Base-by-base conservation (phyloP, 2,888 invertebrate genomes). In the Alentia gelatinosa region DNA sequence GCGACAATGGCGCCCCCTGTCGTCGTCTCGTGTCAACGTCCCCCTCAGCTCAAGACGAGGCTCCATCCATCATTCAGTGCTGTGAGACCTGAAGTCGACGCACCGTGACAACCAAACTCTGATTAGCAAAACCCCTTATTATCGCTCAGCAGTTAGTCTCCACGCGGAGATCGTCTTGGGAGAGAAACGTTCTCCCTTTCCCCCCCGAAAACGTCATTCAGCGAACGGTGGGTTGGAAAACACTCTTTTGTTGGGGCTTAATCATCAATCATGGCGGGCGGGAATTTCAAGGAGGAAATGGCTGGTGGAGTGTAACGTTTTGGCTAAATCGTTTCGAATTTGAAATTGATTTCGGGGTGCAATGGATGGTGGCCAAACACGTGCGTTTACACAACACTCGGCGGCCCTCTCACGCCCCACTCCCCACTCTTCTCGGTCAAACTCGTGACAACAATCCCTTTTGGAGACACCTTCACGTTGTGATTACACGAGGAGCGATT, bases 311-410 rank as follows among this genome's bases (percentile, higher is more conserved):
- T 79, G 79, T 79, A 37, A 79, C 39, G 79, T 37, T 79, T 79
- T 37, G 26, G 39, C 79, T 1, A 79, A 79, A 79, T 79, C 35
- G 79, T 79, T 79, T 79, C 79, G n/a, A 79, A 79, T 79, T 79
- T 79, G 79, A 79, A 79, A 79, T 79, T 79, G 79, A 79, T 79
- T 79, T 79, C 39, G 26, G n/a, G 68, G 79, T 9, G 79, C 39
- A 79, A 79, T 79, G 79, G 37, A 79, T 79, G 35, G 79, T 26
- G 39, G 9, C 79, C 79, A 79, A 79, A 79, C 79, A 79, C 79
- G 79, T 39, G 12, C n/a, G 37, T 79, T 79, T 39, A 79, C 79
- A 35, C 39, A 37, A 23, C 79, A 23, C 37, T 35, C 1, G 1
- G 1, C 15, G 4, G 79, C 79, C 26, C 79, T 79, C 79, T 37